Evolutionary conservation across 1,140 invertebrate species (phyloP), one percentile per base, ranked within the genome.

Genomic region (Aphelenchoides fujianensis): DNA sequence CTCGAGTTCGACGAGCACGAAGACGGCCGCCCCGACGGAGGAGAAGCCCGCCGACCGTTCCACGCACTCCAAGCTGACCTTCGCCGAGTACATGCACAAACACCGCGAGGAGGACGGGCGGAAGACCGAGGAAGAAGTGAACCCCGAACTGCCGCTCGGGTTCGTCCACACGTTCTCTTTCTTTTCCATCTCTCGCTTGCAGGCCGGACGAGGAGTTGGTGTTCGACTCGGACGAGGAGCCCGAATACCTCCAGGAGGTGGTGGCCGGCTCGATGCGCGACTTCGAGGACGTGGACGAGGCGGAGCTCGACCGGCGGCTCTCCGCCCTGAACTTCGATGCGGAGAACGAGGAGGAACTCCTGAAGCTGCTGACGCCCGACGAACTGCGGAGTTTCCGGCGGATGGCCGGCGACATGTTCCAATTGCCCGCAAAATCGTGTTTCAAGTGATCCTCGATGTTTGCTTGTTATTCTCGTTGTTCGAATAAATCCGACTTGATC

Each of bases 161-260:
- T 80, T 68, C 73, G 68, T 62, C 3, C 27, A 0, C 27, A 35
- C 19, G n/a, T 53, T 48, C 12, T 2, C 52, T 34, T 0, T n/a
- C 31, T 69, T 62, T 62, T 5, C 67, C 28, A 1, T 27, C 34
- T n/a, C n/a, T n/a, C 2, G 36, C 31, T 41, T 80, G 71, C 31
- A 78, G 77, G 0, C 23, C 74, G 0, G 74, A 80, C 23, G 76
- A 78, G 70, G 68, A 78, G 34, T 28, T 78, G 27, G 35, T 78
- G 1, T 77, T 78, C 32, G 76, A 78, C 53, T 72, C 73, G 0
- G 76, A 78, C 34, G 76, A 78, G 37, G 76, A 78, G 31, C 76
- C 76, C 9, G 76, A 80, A 30, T 78, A 78, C 59, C 32, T 78
- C 16, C 23, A 28, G 3, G 67, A 80, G 19, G 59, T 80, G n/a